Base-by-base conservation (phyloP, 2,888 invertebrate species). In the Andricus curvator region DNA sequence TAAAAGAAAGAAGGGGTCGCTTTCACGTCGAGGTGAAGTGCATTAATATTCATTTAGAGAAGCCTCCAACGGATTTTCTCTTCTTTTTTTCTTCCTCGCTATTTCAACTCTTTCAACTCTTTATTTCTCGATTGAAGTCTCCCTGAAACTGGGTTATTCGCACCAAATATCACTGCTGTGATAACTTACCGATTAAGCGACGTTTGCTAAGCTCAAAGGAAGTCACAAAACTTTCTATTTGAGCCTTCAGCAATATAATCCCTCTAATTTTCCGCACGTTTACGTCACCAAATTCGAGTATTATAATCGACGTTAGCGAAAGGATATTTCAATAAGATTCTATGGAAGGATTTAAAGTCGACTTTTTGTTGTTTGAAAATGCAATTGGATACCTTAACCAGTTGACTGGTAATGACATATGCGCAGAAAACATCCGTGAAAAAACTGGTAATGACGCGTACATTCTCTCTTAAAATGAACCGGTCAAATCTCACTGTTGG, bases 11-110 rank as follows among this genome's bases (percentile, higher is more conserved):
- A 56, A 56, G 33, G 76, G 60, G 80, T 74, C 77, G 78, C 82
- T 84, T 80, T 84, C 66, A 77, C 80, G 70, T 83, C 82, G 78
- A 74, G 83, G 85, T 83, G 84, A 82, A 84, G 85, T 84, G 84
- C 89, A 90, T 90, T 90, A 90, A 90, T 90, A 90, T 90, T 90
- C 89, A 90, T 90, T 89, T 88, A 87, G 83, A 80, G 82, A 87
- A 85, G 85, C 83, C 85, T 76, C 77, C 33, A 77, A 74, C 70
- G 60, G 77, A 66, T 65, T 80, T 78, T 79, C 78, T 77, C 56
- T 77, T 76, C 68, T 78, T 64, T 76, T 67, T 77, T 56, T 51
- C 56, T 20, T 44, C 33, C 74, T 56, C 20, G n/a, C 78, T 74
- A 74, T 41, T 44, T 66, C 51, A n/a, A n/a, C 56, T 33, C 51